Conservation (phyloP, 2,113 vertebrate species). For the Phycodurus eques region DNA sequence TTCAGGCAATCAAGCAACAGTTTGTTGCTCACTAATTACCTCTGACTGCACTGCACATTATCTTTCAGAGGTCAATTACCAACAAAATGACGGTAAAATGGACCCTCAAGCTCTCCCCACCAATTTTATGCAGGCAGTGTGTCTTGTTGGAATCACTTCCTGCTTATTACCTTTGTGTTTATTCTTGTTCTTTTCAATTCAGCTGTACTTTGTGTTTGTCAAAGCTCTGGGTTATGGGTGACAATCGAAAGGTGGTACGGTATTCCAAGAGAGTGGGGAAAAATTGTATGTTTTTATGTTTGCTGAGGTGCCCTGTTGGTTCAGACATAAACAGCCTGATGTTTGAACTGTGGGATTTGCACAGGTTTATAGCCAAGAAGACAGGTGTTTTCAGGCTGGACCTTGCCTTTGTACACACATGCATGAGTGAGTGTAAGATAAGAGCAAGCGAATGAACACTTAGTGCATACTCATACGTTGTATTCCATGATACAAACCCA, state of each 20-base stretch:
- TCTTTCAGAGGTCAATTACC: conserved; percentile 95
- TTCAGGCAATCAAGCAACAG: conserved; percentile 92
- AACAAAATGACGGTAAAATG: conserved; percentile 79
- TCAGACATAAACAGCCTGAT: conserved; percentile 74
- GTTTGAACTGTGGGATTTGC: conserved; percentile 88
- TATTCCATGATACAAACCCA: background rate
- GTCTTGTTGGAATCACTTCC: conserved; percentile 86
- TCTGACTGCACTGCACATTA: conserved; percentile 92
- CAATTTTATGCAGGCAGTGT: conserved; percentile 82
- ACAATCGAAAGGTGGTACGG: conserved; percentile 63
- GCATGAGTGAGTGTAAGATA: conserved; percentile 40
- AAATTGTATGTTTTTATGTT: conserved; percentile 66
- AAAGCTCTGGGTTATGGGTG: conserved; percentile 88
- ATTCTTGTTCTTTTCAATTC: conserved; percentile 56
- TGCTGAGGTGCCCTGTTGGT: conserved; percentile 69
- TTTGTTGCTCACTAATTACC: conserved; percentile 91
- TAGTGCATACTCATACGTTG: conserved; percentile 35
- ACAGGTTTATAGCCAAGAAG: conserved; percentile 67
- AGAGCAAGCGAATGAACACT: conserved; percentile 27
- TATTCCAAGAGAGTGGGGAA: background rate
- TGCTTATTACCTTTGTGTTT: conserved; percentile 67
- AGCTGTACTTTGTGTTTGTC: conserved; percentile 84
- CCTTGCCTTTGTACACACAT: conserved; percentile 74
- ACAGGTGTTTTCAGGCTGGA: conserved; percentile 81
- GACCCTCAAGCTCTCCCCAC: conserved; percentile 66